Percentiles rank a stretch among this genome's conserved stretches.
phyloP scores from a whole-genome alignment of 2,888 invertebrate genomes.

The Andrena dorsata region DNA sequence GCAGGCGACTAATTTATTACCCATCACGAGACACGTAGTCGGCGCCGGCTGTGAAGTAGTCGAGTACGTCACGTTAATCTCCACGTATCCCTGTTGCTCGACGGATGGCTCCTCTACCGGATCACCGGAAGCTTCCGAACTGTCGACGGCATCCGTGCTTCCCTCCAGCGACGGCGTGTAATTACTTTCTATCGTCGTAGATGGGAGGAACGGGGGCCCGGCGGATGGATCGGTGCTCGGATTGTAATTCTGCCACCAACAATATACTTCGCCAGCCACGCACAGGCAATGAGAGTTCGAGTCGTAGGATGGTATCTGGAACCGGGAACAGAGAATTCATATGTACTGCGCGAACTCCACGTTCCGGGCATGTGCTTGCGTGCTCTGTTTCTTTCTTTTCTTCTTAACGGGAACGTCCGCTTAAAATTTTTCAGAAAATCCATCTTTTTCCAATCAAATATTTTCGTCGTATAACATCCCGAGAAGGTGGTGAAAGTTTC shows the following conservation, averaged over 20 bases:
- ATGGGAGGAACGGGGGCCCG: constrained; percentile 61
- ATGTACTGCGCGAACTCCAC: not conserved
- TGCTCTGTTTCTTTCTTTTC: not conserved
- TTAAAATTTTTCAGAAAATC: not conserved
- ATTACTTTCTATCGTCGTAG: constrained; percentile 69
- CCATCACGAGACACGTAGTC: constrained; percentile 78
- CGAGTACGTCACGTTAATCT: constrained; percentile 67
- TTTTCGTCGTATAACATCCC: no score
- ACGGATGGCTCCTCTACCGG: constrained; percentile 62
- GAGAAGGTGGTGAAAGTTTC: no score
- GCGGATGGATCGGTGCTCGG: constrained; percentile 64
- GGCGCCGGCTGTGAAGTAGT: constrained; percentile 67
- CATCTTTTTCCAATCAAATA: not conserved
- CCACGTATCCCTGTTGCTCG: constrained; percentile 62
- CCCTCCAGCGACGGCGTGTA: constrained; percentile 67
- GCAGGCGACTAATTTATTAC: constrained; percentile 63
- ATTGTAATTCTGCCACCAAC: constrained; percentile 81
- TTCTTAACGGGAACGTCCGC: not conserved
- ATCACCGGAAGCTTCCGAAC: constrained; percentile 67
- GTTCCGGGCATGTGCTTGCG: not conserved
- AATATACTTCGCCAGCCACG: constrained; percentile 82
- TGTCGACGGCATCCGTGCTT: constrained; percentile 68
- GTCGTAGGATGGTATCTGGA: constrained; percentile 81
- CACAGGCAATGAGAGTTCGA: constrained; percentile 81
- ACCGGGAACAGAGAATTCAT: constrained; percentile 13